Evolutionary conservation across 1,140 invertebrate genomes (phyloP).

Genomic region (Apis cerana): DNA sequence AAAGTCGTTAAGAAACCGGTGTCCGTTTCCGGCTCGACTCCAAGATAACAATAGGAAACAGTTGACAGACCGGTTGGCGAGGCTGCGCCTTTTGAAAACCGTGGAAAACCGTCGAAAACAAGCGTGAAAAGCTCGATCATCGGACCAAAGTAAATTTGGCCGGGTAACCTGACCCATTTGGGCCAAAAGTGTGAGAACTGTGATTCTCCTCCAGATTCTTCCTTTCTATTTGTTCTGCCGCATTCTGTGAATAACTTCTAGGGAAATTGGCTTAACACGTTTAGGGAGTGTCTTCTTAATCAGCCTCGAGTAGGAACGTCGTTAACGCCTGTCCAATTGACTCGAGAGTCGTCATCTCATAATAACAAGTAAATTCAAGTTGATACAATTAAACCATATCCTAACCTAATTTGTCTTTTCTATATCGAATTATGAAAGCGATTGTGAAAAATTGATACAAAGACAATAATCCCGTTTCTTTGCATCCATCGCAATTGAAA

Average conservation of each 20-base stretch:
- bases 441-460: too few species aligned
- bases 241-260: background rate
- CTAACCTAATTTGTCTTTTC: too few species aligned
- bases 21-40: constrained; percentile 25
- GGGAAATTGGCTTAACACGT: background rate
- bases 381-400: background rate
- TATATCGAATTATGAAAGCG: too few species aligned
- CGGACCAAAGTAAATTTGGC: background rate
- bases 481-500: too few species aligned
- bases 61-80: constrained; percentile 9
- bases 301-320: background rate
- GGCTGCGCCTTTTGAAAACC: background rate
- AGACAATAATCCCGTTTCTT: too few species aligned
- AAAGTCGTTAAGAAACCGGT: constrained; percentile 48
- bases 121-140: background rate
- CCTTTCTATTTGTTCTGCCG: background rate
- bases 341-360: background rate
- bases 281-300: background rate
- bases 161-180: too few species aligned
- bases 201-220: background rate
- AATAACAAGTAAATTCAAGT: background rate
- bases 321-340: background rate
- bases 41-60: constrained; percentile 40
- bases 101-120: background rate
- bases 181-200: background rate